phyloP scores from a whole-genome alignment of 2,113 vertebrate species.

The Progne subis region DNA sequence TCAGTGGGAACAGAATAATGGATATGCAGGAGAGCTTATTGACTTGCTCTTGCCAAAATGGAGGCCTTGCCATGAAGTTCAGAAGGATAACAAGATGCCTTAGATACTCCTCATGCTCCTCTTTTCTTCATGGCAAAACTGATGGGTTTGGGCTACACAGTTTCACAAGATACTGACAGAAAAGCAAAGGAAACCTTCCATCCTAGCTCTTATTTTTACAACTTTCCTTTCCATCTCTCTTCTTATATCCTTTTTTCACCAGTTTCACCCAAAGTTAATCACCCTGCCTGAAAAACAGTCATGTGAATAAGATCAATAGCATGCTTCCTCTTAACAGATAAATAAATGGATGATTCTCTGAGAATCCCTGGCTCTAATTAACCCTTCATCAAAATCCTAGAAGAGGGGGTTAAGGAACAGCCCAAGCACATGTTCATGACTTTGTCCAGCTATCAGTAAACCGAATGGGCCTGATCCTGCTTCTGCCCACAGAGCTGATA shows the following conservation, averaged over 20 bases:
- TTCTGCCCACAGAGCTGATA: neutral
- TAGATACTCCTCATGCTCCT: neutral
- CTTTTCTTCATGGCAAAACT: neutral
- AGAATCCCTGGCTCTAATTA: neutral
- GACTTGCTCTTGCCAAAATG: conserved; percentile 7
- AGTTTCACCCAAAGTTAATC: neutral
- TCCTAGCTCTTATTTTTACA: neutral
- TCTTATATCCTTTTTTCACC: neutral
- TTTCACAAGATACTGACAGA: neutral
- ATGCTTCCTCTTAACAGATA: neutral
- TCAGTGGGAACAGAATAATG: neutral
- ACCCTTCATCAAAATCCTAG: neutral
- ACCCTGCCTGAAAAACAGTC: neutral
- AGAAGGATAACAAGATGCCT: neutral
- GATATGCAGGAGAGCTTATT: neutral
- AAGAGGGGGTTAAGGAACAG: neutral
- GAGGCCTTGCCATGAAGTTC: neutral
- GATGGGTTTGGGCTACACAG: neutral
- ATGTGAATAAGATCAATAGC: neutral
- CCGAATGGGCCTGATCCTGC: neutral
- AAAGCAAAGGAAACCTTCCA: neutral
- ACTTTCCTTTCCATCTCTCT: neutral
- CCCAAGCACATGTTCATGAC: fast-evolving
- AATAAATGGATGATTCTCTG: neutral
- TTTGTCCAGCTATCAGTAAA: neutral